Evolutionary conservation across 2,113 vertebrate genomes (phyloP), one percentile per base, ranked within the genome.

Genomic region (Solea senegalensis): DNA sequence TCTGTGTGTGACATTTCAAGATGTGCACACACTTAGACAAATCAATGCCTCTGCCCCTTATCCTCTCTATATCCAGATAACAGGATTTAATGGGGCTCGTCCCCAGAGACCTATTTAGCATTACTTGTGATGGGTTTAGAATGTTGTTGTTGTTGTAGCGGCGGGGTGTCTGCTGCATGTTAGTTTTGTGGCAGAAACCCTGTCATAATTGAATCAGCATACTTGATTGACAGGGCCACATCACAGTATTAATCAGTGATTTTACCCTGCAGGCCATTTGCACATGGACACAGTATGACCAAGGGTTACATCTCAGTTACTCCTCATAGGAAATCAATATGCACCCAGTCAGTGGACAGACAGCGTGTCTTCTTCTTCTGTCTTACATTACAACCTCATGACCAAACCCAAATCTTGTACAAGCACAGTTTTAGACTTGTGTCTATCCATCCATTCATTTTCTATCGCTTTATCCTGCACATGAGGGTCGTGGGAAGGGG

Each of bases 21-120:
- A 78, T 57, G 61, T 54, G 52, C 26, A 72, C 75, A 34, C 76
- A 34, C 73, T 81, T 52, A 74, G 60, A 65, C 9, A 21, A 69
- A 89, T 90, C 85, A 82, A 78, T 90, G 66, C 6, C 40, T 51
- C 13, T n/a, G 34, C 41, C 52, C 56, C 72, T 76, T 76, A 58
- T 73, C 72, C 69, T 84, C 66, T 64, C 56, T 78, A 72, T 79
- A 8, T 84, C 73, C 66, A 83, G 83, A 88, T 90, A 91, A 92
- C 86, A 83, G 87, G 63, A 60, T 84, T 84, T 89, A 87, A 89
- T 89, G 86, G 81, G 61, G 69, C 74, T 9, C 4, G 9, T 85
- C 90, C 72, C 69, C 4, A 13, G 86, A 50, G 87, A 78, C 54
- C n/a, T 72, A 78, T 85, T 53, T 45, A 69, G 10, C 15, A 14